Evolutionary conservation across 2,113 vertebrate genomes (phyloP).

Genomic region (Corythoichthys intestinalis): DNA sequence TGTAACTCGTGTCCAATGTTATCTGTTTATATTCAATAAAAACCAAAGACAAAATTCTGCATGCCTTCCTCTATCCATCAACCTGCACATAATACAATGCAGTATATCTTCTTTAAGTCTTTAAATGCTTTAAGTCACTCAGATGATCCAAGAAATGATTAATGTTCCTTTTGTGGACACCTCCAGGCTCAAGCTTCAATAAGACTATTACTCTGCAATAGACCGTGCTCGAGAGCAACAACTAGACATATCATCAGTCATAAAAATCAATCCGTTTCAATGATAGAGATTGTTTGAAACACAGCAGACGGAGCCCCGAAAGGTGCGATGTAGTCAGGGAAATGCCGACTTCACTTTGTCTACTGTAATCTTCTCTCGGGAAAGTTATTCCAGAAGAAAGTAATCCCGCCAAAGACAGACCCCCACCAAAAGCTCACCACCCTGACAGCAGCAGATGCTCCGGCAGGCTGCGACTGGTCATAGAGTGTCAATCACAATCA

Average conservation of each 20-base stretch:
- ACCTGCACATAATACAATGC: background rate
- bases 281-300: background rate
- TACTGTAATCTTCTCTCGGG: conserved; percentile 37
- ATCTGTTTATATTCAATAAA: too few relatives aligned
- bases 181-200: background rate
- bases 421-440: conserved; percentile 25
- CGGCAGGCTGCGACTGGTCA: conserved; percentile 53
- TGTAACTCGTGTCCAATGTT: too few relatives aligned
- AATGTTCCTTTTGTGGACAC: background rate
- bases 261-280: background rate
- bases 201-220: background rate
- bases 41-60: background rate
- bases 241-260: background rate
- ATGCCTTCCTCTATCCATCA: background rate
- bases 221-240: background rate
- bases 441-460: conserved; percentile 57
- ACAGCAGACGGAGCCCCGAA: conserved; percentile 30
- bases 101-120: background rate
- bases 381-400: conserved; percentile 55
- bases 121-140: background rate
- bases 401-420: conserved; percentile 7
- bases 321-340: conserved; percentile 22
- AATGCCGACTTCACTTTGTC: conserved; percentile 48
- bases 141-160: background rate
- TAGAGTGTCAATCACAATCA: conserved; percentile 70